Evolutionary conservation across 2,797 vertebrate species (phyloP).

Genomic region (Telmatherina bonti): DNA sequence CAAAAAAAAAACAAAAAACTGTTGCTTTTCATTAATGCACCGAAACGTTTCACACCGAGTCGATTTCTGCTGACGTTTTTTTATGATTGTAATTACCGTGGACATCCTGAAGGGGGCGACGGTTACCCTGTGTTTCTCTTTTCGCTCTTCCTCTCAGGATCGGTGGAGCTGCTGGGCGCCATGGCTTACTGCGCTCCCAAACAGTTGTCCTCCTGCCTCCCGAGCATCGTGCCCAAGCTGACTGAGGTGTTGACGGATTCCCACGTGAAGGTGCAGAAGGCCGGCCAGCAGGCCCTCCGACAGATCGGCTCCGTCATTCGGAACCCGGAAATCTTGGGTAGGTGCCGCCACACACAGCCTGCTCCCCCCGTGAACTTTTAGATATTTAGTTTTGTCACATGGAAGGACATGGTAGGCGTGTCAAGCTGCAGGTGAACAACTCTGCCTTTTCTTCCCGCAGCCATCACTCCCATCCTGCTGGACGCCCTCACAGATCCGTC

Average conservation of each 20-base stretch:
- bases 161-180: slow-evolving; percentile 95
- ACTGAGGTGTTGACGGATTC: slow-evolving; percentile 98
- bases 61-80: too few species aligned
- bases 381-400: too few species aligned
- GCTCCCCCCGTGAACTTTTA: too few species aligned
- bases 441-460: slow-evolving; percentile 69
- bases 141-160: slow-evolving; percentile 85
- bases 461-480: slow-evolving; percentile 94
- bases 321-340: slow-evolving; percentile 98
- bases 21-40: too few species aligned
- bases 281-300: slow-evolving; percentile 95
- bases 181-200: slow-evolving; percentile 99
- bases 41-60: background rate
- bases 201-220: slow-evolving; percentile 96
- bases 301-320: slow-evolving; percentile 98
- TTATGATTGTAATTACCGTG: too few species aligned
- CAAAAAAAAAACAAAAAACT: too few species aligned
- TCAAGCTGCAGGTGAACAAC: background rate
- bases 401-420: too few species aligned
- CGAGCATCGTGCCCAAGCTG: slow-evolving; percentile 98
- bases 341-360: too few species aligned
- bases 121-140: background rate
- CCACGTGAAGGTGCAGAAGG: slow-evolving; percentile 98
- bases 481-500: slow-evolving; percentile 97
- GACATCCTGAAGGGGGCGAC: background rate